Base-by-base conservation (phyloP, 1,140 invertebrate genomes). In the Fopius arisanus region DNA sequence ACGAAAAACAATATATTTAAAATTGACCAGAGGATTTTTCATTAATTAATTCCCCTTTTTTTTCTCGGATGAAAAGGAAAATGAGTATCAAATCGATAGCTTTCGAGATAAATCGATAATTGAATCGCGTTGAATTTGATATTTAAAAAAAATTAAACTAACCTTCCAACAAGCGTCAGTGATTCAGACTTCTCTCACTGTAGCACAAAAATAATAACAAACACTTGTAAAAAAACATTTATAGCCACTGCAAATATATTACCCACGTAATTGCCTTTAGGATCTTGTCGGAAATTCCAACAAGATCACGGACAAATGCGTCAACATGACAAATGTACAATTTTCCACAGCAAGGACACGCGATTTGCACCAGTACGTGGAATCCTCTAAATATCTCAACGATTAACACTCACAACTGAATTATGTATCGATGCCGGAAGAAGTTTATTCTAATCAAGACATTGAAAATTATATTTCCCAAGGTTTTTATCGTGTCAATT, bases 281-380 rank as follows among this genome's bases (percentile, higher is more conserved):
- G 54, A 59, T 51, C 54, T 62, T 62, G 62, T 28, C 28, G 62
- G 28, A 65, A 33, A 65, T 33, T 65, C 28, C 62, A 65, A 33
- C 62, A 65, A 65, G 62, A 65, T 65, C 62, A 65, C 28, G 62
- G 62, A 33, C 62, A 62, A 19, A 62, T 28, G 28, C n/a, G 62
- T 65, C 28, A 65, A 31, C 26, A 28, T 62, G 54, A 62, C 19
- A 62, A 62, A 62, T 62, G 21, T 62, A 28, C 26, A 62, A 26
- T 62, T 28, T 26, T 28, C 14, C 12, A 7, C 26, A 62, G 14
- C 23, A 59, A 23, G 23, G 26, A 28, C 26, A 14, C 28, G 9
- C 7, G 10, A 62, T 62, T 26, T 28, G 26, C 14, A 62, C 10
- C 21, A 23, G 10, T 14, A 62, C 12, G 26, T 28, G 6, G 10